Evolutionary conservation across 2,113 vertebrate genomes (phyloP).

Genomic region (Pollimyrus isidori): DNA sequence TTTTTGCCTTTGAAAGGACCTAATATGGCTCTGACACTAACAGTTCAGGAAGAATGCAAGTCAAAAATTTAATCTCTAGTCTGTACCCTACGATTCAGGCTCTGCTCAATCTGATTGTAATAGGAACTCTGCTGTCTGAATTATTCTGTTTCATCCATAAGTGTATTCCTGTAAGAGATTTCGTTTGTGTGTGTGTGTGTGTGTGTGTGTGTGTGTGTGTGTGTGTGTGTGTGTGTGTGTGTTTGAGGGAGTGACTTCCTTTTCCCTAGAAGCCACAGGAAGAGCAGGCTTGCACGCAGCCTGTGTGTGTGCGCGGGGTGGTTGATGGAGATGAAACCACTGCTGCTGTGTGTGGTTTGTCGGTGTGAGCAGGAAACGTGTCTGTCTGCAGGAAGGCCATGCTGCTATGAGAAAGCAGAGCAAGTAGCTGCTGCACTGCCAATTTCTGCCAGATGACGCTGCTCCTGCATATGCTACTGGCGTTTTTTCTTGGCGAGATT

Average conservation of each 20-base stretch:
- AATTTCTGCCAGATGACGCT: not conserved
- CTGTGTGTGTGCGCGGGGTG: not conserved
- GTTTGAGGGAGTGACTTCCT: constrained; percentile 11
- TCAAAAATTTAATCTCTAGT: not conserved
- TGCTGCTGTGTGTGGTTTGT: not conserved
- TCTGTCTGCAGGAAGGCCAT: not conserved
- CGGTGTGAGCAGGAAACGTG: not conserved
- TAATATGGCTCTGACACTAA: not conserved
- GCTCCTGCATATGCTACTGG: not conserved
- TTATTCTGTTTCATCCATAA: not conserved
- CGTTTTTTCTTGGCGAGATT: not conserved
- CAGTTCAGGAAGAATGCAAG: not conserved
- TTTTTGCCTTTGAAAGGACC: not conserved
- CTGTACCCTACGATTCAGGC: not conserved
- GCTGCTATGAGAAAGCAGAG: not conserved
- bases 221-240: not conserved
- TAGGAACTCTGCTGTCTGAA: not conserved
- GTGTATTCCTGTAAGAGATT: not conserved
- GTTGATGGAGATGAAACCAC: not conserved
- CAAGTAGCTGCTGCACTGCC: not conserved
- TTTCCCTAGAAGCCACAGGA: not conserved
- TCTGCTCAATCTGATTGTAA: not conserved
- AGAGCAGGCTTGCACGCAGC: not conserved
- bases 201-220: not conserved
- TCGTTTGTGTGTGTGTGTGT: too few species aligned